These are phyloP conservation scores for Danio albolineatus DNA, from an alignment of 2,797 vertebrate species.

Conservation along the genomic window DNA sequence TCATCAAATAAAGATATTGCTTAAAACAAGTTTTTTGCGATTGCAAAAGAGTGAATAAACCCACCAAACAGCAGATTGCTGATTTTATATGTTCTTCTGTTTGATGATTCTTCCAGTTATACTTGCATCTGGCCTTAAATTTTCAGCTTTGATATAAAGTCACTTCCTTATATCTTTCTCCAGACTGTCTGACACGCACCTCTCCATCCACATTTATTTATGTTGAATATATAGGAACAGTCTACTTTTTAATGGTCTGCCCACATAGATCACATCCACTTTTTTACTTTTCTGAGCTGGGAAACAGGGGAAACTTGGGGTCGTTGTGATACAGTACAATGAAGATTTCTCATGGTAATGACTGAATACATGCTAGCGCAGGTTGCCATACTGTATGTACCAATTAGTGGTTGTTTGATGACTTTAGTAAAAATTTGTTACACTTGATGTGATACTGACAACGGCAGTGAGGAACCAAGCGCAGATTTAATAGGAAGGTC, in stretches of 20 bases:
- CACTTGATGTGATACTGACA: no score
- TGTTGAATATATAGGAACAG: conserved; percentile 32
- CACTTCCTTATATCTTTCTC: conserved; percentile 28
- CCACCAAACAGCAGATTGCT: neutral
- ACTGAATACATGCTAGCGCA: neutral
- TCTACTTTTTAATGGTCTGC: conserved; percentile 25
- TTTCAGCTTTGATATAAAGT: neutral
- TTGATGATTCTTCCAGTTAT: conserved; percentile 7
- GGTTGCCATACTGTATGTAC: conserved; percentile 3
- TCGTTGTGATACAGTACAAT: neutral
- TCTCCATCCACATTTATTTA: neutral
- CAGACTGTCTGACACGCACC: neutral
- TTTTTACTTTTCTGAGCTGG: conserved; percentile 27
- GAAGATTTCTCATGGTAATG: conserved; percentile 1
- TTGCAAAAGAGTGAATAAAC: conserved; percentile 12
- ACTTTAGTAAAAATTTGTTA: no score
- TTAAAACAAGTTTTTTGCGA: neutral
- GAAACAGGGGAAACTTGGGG: neutral
- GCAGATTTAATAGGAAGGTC: no score
- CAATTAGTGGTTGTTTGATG: conserved; percentile 8
- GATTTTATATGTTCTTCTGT: neutral
- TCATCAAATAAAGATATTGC: neutral
- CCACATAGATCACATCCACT: conserved; percentile 22
- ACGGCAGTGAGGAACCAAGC: no score
- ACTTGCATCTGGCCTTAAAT: neutral